Base-by-base conservation (phyloP, 2,113 vertebrate genomes). In the Gymnarchus niloticus region DNA sequence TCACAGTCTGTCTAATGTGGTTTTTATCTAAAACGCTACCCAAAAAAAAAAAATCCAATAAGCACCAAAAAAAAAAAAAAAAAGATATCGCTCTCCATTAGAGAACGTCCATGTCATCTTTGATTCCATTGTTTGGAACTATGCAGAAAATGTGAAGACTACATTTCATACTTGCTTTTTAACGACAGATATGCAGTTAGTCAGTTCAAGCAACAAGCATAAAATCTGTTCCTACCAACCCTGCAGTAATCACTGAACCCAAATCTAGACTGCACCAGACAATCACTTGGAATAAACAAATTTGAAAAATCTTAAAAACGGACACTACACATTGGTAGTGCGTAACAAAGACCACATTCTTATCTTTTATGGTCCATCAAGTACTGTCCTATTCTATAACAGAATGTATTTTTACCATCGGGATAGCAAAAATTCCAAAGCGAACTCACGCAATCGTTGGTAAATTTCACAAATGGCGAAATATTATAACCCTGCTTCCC, bases 121-220 rank as follows among this genome's bases (percentile, higher is more conserved):
- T 51, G 41, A 48, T 81, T 25, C 77, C 49, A 23, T 80, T 3
- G 41, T 25, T 49, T 80, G 21, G 77, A 19, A 41, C 37, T 80
- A 44, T 1, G 17, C 44, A 49, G 44, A 49, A 48, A 25, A 49
- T n/a, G 10, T n/a, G 33, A 73, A 10, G 41, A 7, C 23, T 51
- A 49, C 41, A 81, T 81, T 81, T 81, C 48, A 81, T n/a, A 6
- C 77, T 81, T 23, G 23, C n/a, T 81, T 81, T 37, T 73, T 28
- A 41, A 37, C 12, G 14, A 73, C 19, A 6, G 65, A 21, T 3
- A 25, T 69, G 28, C 48, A 25, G 77, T 81, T 81, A 19, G 41
- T 73, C 14, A 19, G 65, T 73, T 19, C 41, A 19, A 41, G 65
- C 4, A 12, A 17, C 65, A 73, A 69, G 3, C 33, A 41, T 73